phyloP scores from a whole-genome alignment of 2,888 invertebrate genomes.

The Agapetus fuscipes region DNA sequence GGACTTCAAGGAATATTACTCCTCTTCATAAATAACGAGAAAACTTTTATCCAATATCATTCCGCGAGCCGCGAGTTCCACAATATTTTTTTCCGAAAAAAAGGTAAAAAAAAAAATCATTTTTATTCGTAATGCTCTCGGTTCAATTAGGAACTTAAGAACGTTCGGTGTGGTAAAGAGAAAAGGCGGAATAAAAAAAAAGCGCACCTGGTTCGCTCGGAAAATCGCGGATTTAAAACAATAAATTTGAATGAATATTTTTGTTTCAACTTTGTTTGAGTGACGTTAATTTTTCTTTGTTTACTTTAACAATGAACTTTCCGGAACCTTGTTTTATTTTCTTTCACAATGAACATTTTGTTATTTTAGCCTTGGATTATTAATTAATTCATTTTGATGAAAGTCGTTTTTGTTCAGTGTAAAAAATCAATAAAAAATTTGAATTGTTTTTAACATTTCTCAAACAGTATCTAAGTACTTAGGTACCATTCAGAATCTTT shows the following conservation, averaged over 20 bases:
- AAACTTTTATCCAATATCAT: slow-evolving; percentile 1
- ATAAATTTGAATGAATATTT: background rate
- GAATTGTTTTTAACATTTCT: too few relatives aligned
- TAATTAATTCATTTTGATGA: too few relatives aligned
- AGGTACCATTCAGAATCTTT: too few relatives aligned
- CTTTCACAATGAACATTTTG: background rate
- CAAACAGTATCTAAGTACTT: too few relatives aligned
- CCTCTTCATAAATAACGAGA: slow-evolving; percentile 4
- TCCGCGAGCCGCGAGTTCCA: background rate
- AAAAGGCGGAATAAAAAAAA: background rate
- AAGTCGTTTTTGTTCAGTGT: too few relatives aligned
- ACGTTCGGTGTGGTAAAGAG: background rate
- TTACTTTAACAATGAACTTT: background rate
- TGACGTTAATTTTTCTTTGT: background rate
- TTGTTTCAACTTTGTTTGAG: background rate
- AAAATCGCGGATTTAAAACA: background rate
- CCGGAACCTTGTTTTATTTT: too few relatives aligned
- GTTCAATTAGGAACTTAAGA: background rate
- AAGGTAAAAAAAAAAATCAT: background rate
- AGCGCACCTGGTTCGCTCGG: background rate
- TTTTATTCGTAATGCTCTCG: background rate
- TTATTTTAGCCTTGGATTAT: too few relatives aligned
- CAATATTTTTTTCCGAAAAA: background rate
- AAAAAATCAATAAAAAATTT: too few relatives aligned
- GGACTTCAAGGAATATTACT: slow-evolving; percentile 1